These are phyloP conservation scores for Psittacara wagleri DNA, from an alignment of 2,113 vertebrate species.

Conservation along the genomic window DNA sequence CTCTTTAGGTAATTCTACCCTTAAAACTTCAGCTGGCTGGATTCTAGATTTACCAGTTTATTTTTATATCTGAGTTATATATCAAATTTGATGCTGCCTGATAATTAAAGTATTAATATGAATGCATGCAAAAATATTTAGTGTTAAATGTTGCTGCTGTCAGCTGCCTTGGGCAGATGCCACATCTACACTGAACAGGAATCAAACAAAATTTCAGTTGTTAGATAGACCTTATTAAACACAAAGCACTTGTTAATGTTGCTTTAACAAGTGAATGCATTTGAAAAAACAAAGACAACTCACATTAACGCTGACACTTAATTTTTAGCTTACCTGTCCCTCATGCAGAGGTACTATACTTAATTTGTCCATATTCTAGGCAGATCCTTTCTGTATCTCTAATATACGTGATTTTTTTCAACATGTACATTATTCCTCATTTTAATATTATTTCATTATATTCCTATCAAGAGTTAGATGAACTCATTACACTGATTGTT, in stretches of 20 bases:
- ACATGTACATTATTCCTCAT: not conserved
- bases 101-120: not conserved
- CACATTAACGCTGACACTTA: not conserved
- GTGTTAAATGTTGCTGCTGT: not conserved
- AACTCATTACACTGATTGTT: not conserved
- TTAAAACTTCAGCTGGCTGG: not conserved
- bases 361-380: not conserved
- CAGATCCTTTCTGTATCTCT: not conserved
- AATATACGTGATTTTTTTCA: not conserved
- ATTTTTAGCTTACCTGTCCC: not conserved
- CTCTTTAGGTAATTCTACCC: not conserved
- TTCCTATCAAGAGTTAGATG: not conserved
- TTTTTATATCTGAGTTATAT: not conserved
- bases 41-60: not conserved
- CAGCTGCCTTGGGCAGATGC: not conserved
- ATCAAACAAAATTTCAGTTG: not conserved
- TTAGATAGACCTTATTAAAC: not conserved
- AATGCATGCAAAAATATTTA: not conserved
- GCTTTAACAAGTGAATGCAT: not conserved
- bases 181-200: not conserved
- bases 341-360: not conserved
- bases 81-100: rapidly evolving
- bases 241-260: not conserved
- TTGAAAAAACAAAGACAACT: not conserved
- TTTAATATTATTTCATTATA: not conserved